phyloP scores from a whole-genome alignment of 2,113 vertebrate genomes.

The Oreochromis spilurus region DNA sequence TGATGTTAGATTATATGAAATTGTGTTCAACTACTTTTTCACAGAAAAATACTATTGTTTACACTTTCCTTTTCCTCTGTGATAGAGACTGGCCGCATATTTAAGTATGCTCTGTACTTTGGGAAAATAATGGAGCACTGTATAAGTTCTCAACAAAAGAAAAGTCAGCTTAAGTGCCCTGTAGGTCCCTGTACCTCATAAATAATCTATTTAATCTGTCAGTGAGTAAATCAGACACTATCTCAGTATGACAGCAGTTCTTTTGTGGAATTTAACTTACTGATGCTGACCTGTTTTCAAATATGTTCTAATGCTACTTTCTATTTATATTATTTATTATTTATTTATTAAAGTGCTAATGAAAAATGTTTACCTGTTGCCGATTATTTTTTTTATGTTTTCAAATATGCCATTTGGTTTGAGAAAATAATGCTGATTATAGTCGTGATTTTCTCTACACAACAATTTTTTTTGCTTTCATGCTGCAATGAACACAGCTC shows the following conservation, averaged over 20 bases:
- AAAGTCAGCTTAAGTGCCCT: neutral
- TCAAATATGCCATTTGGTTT: neutral
- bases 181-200: neutral
- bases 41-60: neutral
- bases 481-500: neutral
- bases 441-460: neutral
- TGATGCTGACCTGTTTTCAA: neutral
- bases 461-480: neutral
- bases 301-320: neutral
- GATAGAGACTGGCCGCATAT: neutral
- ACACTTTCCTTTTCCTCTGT: neutral
- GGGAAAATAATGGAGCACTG: neutral
- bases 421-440: neutral
- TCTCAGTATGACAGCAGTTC: neutral
- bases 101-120: neutral
- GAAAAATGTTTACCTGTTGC: neutral
- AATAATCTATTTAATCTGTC: neutral
- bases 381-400: neutral
- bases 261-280: neutral
- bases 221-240: slow-evolving; percentile 2
- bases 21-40: neutral
- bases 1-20: neutral
- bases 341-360: slow-evolving; percentile 15
- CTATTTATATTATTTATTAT: slow-evolving; percentile 45
- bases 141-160: neutral